phyloP scores from a whole-genome alignment of 2,888 invertebrate species.

The Xestia xanthographa region DNA sequence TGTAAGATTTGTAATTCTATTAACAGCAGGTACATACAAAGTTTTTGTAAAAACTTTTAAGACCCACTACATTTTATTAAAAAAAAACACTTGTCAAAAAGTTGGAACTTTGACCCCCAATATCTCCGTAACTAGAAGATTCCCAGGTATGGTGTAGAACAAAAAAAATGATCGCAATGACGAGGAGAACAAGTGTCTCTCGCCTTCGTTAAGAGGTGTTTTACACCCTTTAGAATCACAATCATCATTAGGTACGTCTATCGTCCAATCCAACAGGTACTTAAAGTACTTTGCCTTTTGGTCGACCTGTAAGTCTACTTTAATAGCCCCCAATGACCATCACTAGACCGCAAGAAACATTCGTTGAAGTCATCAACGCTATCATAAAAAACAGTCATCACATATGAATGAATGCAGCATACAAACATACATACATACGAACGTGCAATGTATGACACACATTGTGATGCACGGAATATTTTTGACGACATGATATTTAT shows the following conservation, averaged over 20 bases:
- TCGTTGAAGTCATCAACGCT: conserved; percentile 35
- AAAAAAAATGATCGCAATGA: too few species aligned
- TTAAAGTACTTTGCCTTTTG: conserved; percentile 2
- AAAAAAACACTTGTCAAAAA: too few species aligned
- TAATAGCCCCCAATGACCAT: conserved; percentile 35
- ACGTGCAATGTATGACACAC: conserved; percentile 16
- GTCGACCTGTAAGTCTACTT: conserved; percentile 13
- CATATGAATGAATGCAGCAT: conserved; percentile 38
- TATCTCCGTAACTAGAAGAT: too few species aligned
- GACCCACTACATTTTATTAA: background rate
- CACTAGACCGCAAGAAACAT: conserved; percentile 16
- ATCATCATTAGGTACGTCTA: background rate
- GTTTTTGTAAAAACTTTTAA: background rate
- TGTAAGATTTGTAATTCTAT: background rate
- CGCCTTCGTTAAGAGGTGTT: too few species aligned
- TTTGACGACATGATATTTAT: conserved; percentile 47
- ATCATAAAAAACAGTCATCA: conserved; percentile 49
- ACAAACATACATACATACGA: background rate
- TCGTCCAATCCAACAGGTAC: background rate
- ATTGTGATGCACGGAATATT: conserved; percentile 41
- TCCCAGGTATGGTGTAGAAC: too few species aligned
- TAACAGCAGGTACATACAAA: background rate
- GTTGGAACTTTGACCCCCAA: too few species aligned
- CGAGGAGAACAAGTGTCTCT: too few species aligned
- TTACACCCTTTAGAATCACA: too few species aligned